phyloP scores from a whole-genome alignment of 37 sponge, comb jelly and placozoan genomes.

The Dysidea cf. avara region DNA sequence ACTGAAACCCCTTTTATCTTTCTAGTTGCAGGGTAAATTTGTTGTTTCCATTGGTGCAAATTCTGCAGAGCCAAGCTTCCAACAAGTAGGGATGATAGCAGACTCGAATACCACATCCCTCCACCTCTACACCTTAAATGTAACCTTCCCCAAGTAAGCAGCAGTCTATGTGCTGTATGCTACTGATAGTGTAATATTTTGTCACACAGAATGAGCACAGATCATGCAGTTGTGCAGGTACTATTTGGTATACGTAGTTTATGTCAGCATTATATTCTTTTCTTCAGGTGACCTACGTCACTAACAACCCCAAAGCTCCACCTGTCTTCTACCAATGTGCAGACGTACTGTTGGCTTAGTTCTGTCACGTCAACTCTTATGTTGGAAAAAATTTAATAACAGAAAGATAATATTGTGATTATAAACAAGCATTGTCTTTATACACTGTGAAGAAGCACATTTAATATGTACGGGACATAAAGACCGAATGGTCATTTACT shows the following conservation, averaged over 20 bases:
- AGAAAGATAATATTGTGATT: no score
- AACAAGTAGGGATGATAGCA: not conserved
- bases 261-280: not conserved
- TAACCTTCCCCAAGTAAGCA: conserved; percentile 45
- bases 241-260: not conserved
- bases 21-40: conserved; percentile 28
- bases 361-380: no score
- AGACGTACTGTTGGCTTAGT: no score
- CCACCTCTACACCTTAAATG: conserved; percentile 12
- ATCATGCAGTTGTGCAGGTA: not conserved
- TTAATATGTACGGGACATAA: no score
- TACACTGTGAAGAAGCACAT: no score
- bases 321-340: conserved; percentile 87
- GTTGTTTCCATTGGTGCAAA: conserved; percentile 8
- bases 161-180: not conserved
- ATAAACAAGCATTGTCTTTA: no score
- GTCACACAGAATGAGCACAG: not conserved
- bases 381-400: no score
- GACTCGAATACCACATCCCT: conserved; percentile 42
- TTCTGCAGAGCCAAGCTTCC: not conserved
- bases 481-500: no score
- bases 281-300: conserved; percentile 61
- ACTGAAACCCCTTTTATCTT: not conserved
- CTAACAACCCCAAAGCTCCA: conserved; percentile 81
- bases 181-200: not conserved